Conservation (phyloP, 1,140 invertebrate genomes). For the Yoshiicerus persimilis region DNA sequence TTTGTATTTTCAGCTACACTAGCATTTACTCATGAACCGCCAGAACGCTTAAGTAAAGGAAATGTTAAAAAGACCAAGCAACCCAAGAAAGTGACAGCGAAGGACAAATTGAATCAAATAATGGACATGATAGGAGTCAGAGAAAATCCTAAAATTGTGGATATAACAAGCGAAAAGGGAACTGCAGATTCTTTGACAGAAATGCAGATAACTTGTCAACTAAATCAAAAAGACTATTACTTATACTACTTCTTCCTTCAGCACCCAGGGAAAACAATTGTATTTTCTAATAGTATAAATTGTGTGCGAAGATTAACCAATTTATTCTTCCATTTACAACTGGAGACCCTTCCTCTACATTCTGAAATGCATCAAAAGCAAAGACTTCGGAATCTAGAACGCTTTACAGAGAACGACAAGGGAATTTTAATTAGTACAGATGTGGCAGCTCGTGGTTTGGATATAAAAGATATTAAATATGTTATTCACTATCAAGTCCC, state of each 20-base stretch:
- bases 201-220: constrained; percentile 69
- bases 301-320: constrained; percentile 83
- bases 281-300: constrained; percentile 98
- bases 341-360: constrained; percentile 83
- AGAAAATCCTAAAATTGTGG: constrained; percentile 85
- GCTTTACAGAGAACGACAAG: constrained; percentile 74
- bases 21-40: constrained; percentile 82
- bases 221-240: constrained; percentile 87
- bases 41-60: constrained; percentile 72
- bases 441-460: constrained; percentile 93
- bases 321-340: constrained; percentile 75
- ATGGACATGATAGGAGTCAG: constrained; percentile 75
- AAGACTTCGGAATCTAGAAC: constrained; percentile 90
- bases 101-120: constrained; percentile 55
- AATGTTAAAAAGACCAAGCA: constrained; percentile 62
- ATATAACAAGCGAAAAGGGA: constrained; percentile 76
- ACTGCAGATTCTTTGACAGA: constrained; percentile 82
- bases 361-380: constrained; percentile 94
- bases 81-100: constrained; percentile 71
- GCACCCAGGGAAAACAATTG: constrained; percentile 83
- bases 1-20: constrained; percentile 98
- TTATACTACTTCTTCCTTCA: constrained; percentile 87
- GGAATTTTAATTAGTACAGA: constrained; percentile 93
- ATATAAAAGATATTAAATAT: constrained; percentile 91
- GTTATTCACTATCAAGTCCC: constrained; percentile 98